Conservation (phyloP, 2,113 vertebrate genomes). For the Erythrolamprus reginae region DNA sequence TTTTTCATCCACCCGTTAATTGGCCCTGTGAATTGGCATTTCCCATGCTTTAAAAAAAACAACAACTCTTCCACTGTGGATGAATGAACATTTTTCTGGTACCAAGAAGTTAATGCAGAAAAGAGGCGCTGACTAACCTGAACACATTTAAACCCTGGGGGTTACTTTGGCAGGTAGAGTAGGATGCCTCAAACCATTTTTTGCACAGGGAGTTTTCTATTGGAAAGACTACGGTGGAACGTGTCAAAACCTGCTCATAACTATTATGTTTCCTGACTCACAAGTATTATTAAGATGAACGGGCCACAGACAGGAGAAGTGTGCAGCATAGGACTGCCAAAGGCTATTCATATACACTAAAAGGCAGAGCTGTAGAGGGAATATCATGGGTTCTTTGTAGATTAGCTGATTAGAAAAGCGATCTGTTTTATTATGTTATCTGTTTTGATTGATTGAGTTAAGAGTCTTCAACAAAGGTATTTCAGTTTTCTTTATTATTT, state of each 20-base stretch:
- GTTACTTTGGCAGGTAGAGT: slow-evolving; percentile 26
- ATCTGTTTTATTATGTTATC: not conserved
- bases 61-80: not conserved
- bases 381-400: not conserved
- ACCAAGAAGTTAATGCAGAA: not conserved
- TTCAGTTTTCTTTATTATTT: not conserved
- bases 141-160: slow-evolving; percentile 3
- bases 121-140: not conserved
- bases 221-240: slow-evolving; percentile 43
- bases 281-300: slow-evolving; percentile 36
- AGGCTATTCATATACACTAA: slow-evolving; percentile 6
- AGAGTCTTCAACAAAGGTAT: not conserved
- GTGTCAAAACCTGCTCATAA: slow-evolving; percentile 40
- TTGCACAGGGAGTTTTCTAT: slow-evolving; percentile 26
- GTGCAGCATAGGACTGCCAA: slow-evolving; percentile 11
- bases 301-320: slow-evolving; percentile 5
- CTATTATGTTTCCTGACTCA: slow-evolving; percentile 40
- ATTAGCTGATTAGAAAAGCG: not conserved
- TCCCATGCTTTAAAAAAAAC: slow-evolving; percentile 2
- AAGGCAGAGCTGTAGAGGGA: not conserved
- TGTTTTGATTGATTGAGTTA: not conserved
- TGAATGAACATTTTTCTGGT: not conserved
- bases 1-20: slow-evolving; percentile 10
- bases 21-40: not conserved
- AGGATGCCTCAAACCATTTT: slow-evolving; percentile 34